Evolutionary conservation across 2,888 invertebrate species (phyloP), one percentile per base, ranked within the genome.

Genomic region (Sinelater perroti): DNA sequence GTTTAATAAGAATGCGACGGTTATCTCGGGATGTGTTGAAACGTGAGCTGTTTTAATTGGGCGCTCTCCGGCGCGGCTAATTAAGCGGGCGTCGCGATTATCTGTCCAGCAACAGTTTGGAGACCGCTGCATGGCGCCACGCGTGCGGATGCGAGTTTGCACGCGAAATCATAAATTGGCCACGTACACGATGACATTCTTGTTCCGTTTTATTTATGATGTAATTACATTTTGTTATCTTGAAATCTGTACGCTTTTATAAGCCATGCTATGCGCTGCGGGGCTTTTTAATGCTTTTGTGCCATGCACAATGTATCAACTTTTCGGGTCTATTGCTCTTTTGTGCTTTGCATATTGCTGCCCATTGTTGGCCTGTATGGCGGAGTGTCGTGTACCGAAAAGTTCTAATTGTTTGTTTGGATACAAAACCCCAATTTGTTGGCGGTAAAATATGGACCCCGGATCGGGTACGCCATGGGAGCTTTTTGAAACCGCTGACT

Each of bases 161-260:
- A 70, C 70, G 70, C 70, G 61, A 69, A 70, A 65, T 67, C 69
- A 66, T 70, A 70, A 70, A 70, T 70, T 62, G 65, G 60, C 52
- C 61, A 59, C 63, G 61, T 65, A 67, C 69, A 69, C 68, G 70
- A 68, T 69, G 69, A 70, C 70, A 69, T 67, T 65, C 67, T 65
- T 65, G 68, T 67, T 69, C 62, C 65, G 63, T 66, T 67, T 70
- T 70, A 69, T 70, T 70, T 69, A 70, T 67, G 65, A 63, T 57
- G 67, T 69, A 69, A 69, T 70, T 70, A 68, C 65, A 64, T 62
- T 64, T 60, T 56, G 65, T 69, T 69, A 70, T 70, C 70, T 67
- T 56, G 46, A 63, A 66, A 70, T 68, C 68, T 65, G 65, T 62
- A 65, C 58, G 56, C 54, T 63, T 63, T 59, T 59, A 50, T 58